Percentiles rank a stretch among this genome's conserved stretches.
Conservation (phyloP, 2,888 invertebrate genomes). For the Acrobasis suavella region DNA sequence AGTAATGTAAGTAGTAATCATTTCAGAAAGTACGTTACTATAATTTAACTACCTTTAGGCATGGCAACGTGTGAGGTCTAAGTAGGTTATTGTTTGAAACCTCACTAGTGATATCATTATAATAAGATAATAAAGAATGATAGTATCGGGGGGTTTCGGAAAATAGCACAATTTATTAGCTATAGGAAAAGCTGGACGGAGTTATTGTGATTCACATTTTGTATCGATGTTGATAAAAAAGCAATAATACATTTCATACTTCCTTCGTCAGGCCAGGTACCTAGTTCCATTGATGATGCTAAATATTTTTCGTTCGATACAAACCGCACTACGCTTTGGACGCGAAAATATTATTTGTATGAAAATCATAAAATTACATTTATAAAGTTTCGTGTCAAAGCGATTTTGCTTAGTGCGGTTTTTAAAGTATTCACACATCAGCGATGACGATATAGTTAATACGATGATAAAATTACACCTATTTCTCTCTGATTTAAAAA, state of each 20-base stretch:
- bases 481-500: slow-evolving; percentile 29
- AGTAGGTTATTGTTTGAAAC: slow-evolving; percentile 76
- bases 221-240: slow-evolving; percentile 40
- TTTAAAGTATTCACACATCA: slow-evolving; percentile 54
- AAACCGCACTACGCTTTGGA: too few species aligned
- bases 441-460: slow-evolving; percentile 48
- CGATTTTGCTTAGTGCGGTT: too few species aligned
- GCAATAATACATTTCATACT: slow-evolving; percentile 47
- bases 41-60: not conserved
- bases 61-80: slow-evolving; percentile 58
- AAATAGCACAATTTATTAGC: slow-evolving; percentile 77
- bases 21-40: not conserved
- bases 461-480: too few species aligned
- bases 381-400: too few species aligned
- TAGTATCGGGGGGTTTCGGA: slow-evolving; percentile 59
- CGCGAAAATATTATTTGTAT: too few species aligned
- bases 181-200: slow-evolving; percentile 59
- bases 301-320: too few species aligned
- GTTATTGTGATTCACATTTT: slow-evolving; percentile 46
- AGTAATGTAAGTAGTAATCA: not conserved
- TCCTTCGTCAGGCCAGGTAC: too few species aligned
- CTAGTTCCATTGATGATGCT: too few species aligned
- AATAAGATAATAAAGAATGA: slow-evolving; percentile 57
- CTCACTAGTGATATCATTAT: slow-evolving; percentile 77
- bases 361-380: too few species aligned